Conservation (phyloP, 2,888 invertebrate species). For the Amitus sp. region DNA sequence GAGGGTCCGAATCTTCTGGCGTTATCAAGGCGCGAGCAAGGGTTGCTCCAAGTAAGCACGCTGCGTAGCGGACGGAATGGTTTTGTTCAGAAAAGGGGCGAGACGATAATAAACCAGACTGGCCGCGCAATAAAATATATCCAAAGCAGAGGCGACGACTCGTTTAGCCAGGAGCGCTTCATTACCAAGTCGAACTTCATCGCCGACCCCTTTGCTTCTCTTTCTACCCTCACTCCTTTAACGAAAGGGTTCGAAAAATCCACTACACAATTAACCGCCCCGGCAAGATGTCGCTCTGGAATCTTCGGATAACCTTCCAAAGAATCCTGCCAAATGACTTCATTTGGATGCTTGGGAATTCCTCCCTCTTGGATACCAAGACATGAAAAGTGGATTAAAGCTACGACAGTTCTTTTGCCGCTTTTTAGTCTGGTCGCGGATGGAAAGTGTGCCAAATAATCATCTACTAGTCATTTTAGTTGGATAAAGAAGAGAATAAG, state of each 20-base stretch:
- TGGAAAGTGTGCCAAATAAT: too few relatives aligned
- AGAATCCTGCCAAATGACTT: constrained; percentile 24
- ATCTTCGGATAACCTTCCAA: constrained; percentile 31
- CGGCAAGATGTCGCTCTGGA: constrained; percentile 33
- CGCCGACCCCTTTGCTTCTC: constrained; percentile 56
- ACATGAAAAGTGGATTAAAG: too few relatives aligned
- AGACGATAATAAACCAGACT: constrained; percentile 61
- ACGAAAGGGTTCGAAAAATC: constrained; percentile 40
- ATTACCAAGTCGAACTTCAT: constrained; percentile 63
- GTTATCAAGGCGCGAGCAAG: constrained; percentile 59
- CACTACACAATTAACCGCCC: constrained; percentile 42
- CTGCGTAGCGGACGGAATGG: constrained; percentile 37
- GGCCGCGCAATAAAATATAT: constrained; percentile 63
- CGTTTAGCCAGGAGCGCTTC: constrained; percentile 59
- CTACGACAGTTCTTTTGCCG: too few relatives aligned
- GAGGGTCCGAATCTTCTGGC: constrained; percentile 49
- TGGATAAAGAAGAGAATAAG: too few relatives aligned
- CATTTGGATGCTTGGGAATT: neutral
- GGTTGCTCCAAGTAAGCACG: constrained; percentile 59
- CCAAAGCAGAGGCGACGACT: constrained; percentile 63
- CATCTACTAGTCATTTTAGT: too few relatives aligned
- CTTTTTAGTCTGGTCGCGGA: too few relatives aligned
- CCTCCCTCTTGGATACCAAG: too few relatives aligned
- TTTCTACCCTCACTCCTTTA: constrained; percentile 18
- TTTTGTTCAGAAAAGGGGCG: constrained; percentile 31